Evolutionary conservation across 2,888 invertebrate genomes (phyloP).

Genomic region (Leistus spinibarbis): DNA sequence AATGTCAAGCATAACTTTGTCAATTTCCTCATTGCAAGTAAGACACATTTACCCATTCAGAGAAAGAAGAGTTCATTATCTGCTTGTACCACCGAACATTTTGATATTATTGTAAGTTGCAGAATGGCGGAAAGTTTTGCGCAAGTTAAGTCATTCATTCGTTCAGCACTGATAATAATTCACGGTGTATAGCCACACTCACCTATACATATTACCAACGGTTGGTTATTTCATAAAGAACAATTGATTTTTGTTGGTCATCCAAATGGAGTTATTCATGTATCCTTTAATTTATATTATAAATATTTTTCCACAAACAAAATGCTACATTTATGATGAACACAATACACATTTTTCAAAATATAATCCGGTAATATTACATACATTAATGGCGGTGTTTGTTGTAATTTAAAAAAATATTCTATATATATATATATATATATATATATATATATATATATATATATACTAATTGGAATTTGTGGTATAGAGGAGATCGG

Average conservation of each 20-base stretch:
- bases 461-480: too few relatives aligned
- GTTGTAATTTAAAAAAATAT: too few relatives aligned
- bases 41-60: neutral
- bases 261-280: neutral
- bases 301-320: neutral
- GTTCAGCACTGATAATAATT: constrained; percentile 27
- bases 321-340: neutral
- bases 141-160: constrained; percentile 1
- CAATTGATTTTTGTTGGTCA: neutral
- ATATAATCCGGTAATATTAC: neutral
- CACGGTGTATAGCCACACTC: constrained; percentile 1
- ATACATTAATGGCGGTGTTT: neutral
- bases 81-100: neutral
- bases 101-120: constrained; percentile 16
- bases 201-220: neutral
- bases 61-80: neutral
- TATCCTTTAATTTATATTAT: neutral
- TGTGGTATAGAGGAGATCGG: too few relatives aligned
- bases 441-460: too few relatives aligned
- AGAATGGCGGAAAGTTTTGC: constrained; percentile 25
- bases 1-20: constrained; percentile 43
- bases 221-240: neutral
- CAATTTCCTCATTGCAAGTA: constrained; percentile 44
- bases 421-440: too few relatives aligned
- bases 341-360: neutral